Evolutionary conservation across 2,113 vertebrate species (phyloP).

Genomic region (Cathartes aura): DNA sequence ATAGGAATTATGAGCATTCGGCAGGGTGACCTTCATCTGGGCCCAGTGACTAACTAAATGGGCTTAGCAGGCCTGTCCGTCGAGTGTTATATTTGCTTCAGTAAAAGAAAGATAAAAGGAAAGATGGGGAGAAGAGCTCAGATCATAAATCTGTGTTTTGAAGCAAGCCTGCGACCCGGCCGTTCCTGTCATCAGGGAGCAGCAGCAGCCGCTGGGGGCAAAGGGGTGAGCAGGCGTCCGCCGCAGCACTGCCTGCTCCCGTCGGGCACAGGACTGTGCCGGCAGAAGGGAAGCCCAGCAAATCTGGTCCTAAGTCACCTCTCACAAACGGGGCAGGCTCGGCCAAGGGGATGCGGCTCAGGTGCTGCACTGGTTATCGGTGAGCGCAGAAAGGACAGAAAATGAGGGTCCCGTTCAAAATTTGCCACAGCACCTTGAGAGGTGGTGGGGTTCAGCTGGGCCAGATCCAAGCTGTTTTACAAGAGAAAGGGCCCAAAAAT

Average conservation of each 20-base stretch:
- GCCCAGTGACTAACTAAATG: background rate
- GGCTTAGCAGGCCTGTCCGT: background rate
- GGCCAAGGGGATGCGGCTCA: background rate
- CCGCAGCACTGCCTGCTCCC: background rate
- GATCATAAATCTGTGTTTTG: fast-evolving
- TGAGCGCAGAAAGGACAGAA: background rate
- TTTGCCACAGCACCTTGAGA: fast-evolving
- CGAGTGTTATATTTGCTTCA: background rate
- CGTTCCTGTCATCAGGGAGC: fast-evolving
- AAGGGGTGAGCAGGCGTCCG: background rate
- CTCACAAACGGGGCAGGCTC: background rate
- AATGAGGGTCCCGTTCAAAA: background rate
- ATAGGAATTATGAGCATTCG: background rate
- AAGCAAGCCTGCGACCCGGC: background rate
- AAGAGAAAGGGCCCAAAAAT: background rate
- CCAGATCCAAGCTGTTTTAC: background rate
- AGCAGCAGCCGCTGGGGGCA: background rate
- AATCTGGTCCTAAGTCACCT: background rate
- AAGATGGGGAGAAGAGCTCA: background rate
- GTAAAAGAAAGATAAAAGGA: background rate
- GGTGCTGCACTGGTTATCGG: background rate
- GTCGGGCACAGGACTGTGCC: fast-evolving
- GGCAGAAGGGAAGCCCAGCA: background rate
- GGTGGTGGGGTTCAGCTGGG: background rate
- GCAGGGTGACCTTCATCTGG: slow-evolving; percentile 42